A percentile compares a stretch with the other conserved stretches of the same genome.
These are phyloP conservation scores for Conus ventricosus DNA, from an alignment of 1,140 invertebrate species.

Conservation along the genomic window DNA sequence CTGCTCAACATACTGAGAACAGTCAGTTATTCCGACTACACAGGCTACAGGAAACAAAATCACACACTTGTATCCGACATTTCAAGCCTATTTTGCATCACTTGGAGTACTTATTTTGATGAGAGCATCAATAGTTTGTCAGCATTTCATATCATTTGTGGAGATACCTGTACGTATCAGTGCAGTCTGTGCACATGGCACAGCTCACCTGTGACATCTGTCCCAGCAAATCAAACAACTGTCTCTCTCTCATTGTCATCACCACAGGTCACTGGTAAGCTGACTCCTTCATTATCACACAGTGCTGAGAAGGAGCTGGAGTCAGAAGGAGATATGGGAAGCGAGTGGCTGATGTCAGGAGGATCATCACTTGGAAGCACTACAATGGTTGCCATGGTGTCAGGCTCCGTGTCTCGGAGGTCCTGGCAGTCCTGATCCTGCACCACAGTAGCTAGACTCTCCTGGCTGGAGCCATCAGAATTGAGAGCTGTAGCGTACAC, in stretches of 20 bases:
- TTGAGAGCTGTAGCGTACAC: slow-evolving; percentile 44
- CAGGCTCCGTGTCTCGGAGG: background rate
- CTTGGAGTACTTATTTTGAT: background rate
- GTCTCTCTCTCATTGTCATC: slow-evolving; percentile 2
- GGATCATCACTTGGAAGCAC: background rate
- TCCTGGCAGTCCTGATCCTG: background rate
- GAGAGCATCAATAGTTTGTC: background rate
- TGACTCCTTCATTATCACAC: background rate
- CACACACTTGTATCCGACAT: background rate
- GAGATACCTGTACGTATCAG: background rate
- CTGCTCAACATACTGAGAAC: background rate
- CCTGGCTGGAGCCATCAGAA: slow-evolving; percentile 40
- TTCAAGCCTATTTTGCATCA: background rate
- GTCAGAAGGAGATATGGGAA: background rate
- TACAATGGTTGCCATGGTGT: background rate
- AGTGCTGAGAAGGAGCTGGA: background rate
- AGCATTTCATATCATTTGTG: background rate
- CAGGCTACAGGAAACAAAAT: background rate
- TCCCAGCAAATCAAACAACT: background rate
- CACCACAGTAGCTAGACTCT: slow-evolving; percentile 22
- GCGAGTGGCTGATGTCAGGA: too few species aligned
- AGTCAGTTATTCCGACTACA: background rate
- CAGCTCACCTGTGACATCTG: background rate
- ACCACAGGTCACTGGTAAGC: background rate
- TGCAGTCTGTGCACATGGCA: background rate